A percentile compares a stretch with the other conserved stretches of the same genome.
Evolutionary conservation across 2,113 vertebrate species (phyloP).

Genomic region (Madoqua kirkii): DNA sequence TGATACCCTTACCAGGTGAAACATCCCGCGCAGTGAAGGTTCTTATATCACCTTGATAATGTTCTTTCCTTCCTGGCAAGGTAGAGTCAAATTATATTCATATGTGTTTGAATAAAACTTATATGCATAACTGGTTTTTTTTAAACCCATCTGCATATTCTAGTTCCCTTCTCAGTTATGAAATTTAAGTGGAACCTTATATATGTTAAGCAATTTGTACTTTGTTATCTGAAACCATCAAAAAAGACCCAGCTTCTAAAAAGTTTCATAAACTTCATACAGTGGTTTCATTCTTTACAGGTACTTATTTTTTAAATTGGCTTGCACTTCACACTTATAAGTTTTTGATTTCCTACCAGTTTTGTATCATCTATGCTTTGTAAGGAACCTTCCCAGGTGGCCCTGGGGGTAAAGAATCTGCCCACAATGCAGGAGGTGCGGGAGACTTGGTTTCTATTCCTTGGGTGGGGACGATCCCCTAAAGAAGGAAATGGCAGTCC

Average conservation of each 20-base stretch:
- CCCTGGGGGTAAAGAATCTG: neutral
- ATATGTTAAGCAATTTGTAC: neutral
- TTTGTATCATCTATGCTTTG: neutral
- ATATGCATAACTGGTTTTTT: neutral
- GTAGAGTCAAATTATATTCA: conserved; percentile 39
- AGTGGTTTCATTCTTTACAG: neutral
- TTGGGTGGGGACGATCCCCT: neutral
- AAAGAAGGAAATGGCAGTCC: neutral
- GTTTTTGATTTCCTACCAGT: neutral
- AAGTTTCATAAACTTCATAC: neutral
- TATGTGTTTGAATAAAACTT: conserved; percentile 36
- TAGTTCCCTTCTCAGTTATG: neutral
- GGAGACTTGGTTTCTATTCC: neutral
- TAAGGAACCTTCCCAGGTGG: neutral
- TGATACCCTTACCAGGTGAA: neutral
- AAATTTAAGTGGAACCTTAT: conserved; percentile 21
- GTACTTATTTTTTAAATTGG: neutral
- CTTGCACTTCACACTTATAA: neutral
- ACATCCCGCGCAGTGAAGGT: neutral
- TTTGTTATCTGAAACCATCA: neutral
- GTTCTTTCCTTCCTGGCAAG: neutral
- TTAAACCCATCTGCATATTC: neutral
- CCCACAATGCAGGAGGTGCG: neutral
- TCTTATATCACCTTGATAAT: conserved; percentile 44
- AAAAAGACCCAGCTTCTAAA: neutral